phyloP scores from a whole-genome alignment of 2,888 invertebrate species.

The Pseudanteris insignis region DNA sequence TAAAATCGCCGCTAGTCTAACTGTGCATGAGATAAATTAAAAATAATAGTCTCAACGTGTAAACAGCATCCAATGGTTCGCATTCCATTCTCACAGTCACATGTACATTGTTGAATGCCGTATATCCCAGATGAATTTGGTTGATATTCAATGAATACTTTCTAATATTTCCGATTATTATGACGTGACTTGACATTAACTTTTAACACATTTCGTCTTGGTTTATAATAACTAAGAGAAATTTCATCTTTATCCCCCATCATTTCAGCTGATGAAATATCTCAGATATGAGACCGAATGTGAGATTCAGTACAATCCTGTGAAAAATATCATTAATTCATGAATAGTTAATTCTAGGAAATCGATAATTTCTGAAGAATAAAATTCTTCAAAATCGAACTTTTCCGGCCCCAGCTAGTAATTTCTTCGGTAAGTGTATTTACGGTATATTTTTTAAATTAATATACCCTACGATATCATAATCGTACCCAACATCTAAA shows the following conservation, averaged over 20 bases:
- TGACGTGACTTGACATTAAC: background rate
- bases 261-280: no score
- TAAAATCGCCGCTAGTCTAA: background rate
- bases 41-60: conserved; percentile 1
- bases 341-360: no score
- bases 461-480: background rate
- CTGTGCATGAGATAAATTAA: conserved; percentile 4
- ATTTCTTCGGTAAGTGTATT: background rate
- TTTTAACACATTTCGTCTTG: no score
- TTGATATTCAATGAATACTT: background rate
- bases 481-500: conserved; percentile 2
- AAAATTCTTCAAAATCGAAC: no score
- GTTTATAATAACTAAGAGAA: background rate
- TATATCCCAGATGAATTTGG: background rate
- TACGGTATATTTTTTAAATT: background rate
- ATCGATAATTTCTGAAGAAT: no score
- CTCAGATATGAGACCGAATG: conserved; percentile 1
- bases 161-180: background rate
- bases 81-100: conserved; percentile 1
- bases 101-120: background rate
- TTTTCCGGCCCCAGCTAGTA: no score
- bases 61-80: conserved; percentile 1
- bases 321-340: conserved; percentile 3
- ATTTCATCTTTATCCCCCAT: background rate
- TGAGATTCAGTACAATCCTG: background rate